Conservation (phyloP, 2,113 vertebrate genomes). For the Heloderma charlesbogerti region DNA sequence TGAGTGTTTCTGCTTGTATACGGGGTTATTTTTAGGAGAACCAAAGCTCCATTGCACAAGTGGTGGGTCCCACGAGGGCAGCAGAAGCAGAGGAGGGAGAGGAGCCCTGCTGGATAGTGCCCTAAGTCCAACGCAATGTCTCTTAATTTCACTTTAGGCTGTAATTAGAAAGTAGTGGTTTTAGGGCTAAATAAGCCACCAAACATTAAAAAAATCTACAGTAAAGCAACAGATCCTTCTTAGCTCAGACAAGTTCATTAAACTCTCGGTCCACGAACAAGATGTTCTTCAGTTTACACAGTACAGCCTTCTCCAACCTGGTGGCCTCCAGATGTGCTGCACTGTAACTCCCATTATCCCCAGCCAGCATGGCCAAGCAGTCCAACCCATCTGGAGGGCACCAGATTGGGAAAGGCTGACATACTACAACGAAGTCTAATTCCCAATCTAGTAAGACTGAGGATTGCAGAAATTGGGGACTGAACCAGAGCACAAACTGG, state of each 20-base stretch:
- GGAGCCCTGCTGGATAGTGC: too few species aligned
- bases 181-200: not conserved
- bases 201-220: not conserved
- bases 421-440: not conserved
- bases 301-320: not conserved
- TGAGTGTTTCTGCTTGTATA: too few species aligned
- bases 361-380: too few species aligned
- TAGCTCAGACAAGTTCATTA: not conserved
- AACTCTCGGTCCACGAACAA: not conserved
- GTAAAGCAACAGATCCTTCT: not conserved
- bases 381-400: too few species aligned
- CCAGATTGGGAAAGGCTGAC: not conserved
- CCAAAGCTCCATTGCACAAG: too few species aligned
- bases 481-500: not conserved
- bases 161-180: not conserved
- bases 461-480: not conserved
- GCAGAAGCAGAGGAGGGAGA: too few species aligned
- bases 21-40: too few species aligned
- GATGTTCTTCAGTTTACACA: not conserved
- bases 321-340: too few species aligned
- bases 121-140: not conserved
- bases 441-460: not conserved
- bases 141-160: not conserved
- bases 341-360: too few species aligned
- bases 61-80: too few species aligned